Conservation (phyloP, 2,113 vertebrate species). For the Synodontis membranacea region DNA sequence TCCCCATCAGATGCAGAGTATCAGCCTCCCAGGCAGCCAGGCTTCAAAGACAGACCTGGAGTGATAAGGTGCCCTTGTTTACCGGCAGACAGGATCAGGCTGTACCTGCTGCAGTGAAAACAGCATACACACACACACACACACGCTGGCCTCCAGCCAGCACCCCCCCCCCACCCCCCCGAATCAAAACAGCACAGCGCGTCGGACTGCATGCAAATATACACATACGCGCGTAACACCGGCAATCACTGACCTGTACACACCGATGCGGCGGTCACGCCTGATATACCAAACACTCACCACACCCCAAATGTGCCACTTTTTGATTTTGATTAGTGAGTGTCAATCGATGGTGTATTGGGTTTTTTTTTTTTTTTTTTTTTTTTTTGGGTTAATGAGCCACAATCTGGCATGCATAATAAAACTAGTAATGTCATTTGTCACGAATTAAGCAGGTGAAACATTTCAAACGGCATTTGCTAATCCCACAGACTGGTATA, state of each 20-base stretch:
- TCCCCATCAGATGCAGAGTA: slow-evolving; percentile 37
- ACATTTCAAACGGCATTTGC: slow-evolving; percentile 35
- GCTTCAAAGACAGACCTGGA: slow-evolving; percentile 34
- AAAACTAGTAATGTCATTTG: slow-evolving; percentile 45
- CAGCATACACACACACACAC: slow-evolving; percentile 11
- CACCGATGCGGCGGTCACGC: background rate
- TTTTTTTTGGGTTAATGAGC: slow-evolving; percentile 50
- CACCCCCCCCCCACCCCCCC: too few relatives aligned
- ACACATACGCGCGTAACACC: background rate
- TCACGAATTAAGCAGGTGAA: slow-evolving; percentile 45
- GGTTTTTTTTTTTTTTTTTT: too few relatives aligned
- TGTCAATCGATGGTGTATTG: slow-evolving; percentile 45
- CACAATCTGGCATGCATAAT: slow-evolving; percentile 48
- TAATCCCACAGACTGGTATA: slow-evolving; percentile 14
- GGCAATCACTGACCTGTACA: background rate
- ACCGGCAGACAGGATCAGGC: slow-evolving; percentile 37
- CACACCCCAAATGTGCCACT: slow-evolving; percentile 31
- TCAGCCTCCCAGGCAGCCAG: slow-evolving; percentile 38
- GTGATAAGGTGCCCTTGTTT: slow-evolving; percentile 53
- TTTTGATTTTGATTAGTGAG: slow-evolving; percentile 52
- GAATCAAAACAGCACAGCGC: slow-evolving; percentile 11
- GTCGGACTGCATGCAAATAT: slow-evolving; percentile 27
- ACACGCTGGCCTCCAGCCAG: slow-evolving; percentile 20
- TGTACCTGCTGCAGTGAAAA: slow-evolving; percentile 41
- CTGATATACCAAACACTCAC: slow-evolving; percentile 13